Conservation (phyloP, 23 tunicate species). For the Diplosoma virens region DNA sequence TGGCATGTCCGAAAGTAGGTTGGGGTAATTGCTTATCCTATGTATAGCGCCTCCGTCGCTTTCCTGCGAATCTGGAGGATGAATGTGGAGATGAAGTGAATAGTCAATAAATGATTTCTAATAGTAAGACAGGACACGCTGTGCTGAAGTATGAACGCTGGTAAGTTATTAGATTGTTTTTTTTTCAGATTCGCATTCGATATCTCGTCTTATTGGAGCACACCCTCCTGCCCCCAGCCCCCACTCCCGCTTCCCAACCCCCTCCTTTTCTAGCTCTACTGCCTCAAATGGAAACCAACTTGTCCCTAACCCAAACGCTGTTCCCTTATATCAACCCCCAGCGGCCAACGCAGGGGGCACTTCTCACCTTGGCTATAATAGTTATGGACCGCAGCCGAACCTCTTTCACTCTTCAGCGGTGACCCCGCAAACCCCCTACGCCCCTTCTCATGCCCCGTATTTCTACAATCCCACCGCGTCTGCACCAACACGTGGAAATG, state of each 20-base stretch:
- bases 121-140: no score
- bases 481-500: not conserved
- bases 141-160: no score
- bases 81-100: no score
- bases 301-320: not conserved
- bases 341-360: not conserved
- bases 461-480: slow-evolving; percentile 1
- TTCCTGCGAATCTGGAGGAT: no score
- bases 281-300: not conserved
- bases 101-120: no score
- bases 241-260: not conserved
- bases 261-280: no score
- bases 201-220: slow-evolving; percentile 11
- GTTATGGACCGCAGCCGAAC: slow-evolving; percentile 6
- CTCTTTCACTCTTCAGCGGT: slow-evolving; percentile 21
- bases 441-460: not conserved
- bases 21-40: no score
- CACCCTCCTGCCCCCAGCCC: not conserved
- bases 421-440: slow-evolving; percentile 1
- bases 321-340: not conserved
- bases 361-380: not conserved
- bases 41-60: no score
- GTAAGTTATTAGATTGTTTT: no score
- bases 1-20: no score
- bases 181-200: slow-evolving; percentile 27